A percentile compares a stretch with the other conserved stretches of the same genome.
phyloP scores from a whole-genome alignment of 2,113 vertebrate genomes.

The Neotoma lepida region DNA sequence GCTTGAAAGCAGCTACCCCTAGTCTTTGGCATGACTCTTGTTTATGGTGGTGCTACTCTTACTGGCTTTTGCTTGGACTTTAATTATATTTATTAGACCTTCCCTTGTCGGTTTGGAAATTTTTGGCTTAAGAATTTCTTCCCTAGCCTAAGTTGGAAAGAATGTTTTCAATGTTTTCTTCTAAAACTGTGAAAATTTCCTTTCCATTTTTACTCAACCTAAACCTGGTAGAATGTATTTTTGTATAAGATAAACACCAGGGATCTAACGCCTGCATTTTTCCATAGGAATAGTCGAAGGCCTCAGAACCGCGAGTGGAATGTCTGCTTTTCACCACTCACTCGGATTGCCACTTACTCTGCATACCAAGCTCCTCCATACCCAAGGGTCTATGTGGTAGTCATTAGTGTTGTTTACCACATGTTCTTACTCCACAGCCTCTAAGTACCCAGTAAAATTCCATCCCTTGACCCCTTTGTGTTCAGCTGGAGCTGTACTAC shows the following conservation, averaged over 20 bases:
- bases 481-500: not conserved
- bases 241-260: not conserved
- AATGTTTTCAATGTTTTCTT: constrained; percentile 46
- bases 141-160: constrained; percentile 35
- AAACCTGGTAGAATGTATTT: not conserved
- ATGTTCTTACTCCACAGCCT: not conserved
- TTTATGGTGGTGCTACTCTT: not conserved
- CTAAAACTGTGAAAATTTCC: not conserved
- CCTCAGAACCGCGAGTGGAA: not conserved
- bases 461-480: not conserved
- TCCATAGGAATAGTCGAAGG: not conserved
- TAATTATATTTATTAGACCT: constrained; percentile 24
- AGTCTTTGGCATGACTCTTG: not conserved
- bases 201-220: not conserved
- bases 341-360: not conserved
- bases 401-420: not conserved
- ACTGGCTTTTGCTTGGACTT: not conserved
- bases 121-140: constrained; percentile 23
- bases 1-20: not conserved
- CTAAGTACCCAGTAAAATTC: not conserved
- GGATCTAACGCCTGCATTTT: not conserved
- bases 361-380: not conserved
- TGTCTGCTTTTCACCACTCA: not conserved
- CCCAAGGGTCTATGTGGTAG: not conserved
- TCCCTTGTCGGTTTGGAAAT: constrained; percentile 14